phyloP scores from a whole-genome alignment of 2,797 vertebrate genomes.

The Cossypha polioptera region DNA sequence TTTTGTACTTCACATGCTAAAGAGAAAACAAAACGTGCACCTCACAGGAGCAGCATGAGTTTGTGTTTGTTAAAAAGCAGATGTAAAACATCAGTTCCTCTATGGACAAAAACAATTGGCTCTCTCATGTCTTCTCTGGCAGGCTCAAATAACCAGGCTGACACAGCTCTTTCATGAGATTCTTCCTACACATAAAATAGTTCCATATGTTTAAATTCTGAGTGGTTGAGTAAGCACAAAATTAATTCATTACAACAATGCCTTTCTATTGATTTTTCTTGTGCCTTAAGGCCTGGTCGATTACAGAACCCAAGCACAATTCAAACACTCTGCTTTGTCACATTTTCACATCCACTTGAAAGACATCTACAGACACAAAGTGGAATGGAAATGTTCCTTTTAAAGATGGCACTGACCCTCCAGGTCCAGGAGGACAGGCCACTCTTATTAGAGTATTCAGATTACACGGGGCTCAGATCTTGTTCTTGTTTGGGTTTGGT shows the following conservation, averaged over 20 bases:
- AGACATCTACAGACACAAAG: background rate
- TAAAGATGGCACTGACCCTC: background rate
- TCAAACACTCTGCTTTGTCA: background rate
- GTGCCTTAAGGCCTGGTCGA: constrained; percentile 24
- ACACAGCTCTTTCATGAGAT: constrained; percentile 30
- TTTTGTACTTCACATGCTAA: background rate
- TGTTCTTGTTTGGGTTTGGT: background rate
- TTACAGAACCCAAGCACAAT: background rate
- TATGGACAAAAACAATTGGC: background rate
- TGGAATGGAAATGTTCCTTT: background rate
- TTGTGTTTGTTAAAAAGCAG: constrained; percentile 8
- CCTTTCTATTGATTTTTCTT: constrained; percentile 14
- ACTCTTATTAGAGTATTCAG: background rate
- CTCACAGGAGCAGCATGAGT: background rate
- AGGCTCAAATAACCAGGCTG: constrained; percentile 24
- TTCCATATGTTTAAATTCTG: constrained; percentile 55
- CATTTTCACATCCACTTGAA: background rate
- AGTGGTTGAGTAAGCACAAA: constrained; percentile 42
- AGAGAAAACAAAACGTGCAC: background rate
- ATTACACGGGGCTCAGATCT: background rate
- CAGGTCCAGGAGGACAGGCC: background rate
- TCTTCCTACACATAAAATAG: constrained; percentile 48
- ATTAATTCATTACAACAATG: constrained; percentile 51
- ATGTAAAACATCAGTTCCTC: background rate
- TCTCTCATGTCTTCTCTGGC: background rate